Evolutionary conservation across 1,140 invertebrate genomes (phyloP).

Genomic region (Ceratina australensis): DNA sequence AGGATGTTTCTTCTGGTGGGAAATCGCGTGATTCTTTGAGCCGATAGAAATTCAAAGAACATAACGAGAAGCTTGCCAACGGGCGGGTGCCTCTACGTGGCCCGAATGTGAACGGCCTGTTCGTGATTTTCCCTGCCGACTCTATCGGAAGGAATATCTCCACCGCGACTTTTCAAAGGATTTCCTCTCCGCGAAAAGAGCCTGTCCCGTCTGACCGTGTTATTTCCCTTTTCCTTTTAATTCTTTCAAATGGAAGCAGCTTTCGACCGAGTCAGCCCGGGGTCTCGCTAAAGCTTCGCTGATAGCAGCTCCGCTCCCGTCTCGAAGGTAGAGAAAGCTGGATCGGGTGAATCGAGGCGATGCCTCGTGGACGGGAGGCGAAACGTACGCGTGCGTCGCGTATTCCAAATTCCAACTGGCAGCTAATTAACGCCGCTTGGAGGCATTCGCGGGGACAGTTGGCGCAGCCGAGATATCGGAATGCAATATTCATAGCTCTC

Average conservation of each 20-base stretch:
- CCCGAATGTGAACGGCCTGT: slow-evolving; percentile 11
- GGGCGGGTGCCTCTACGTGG: slow-evolving; percentile 41
- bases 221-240: neutral
- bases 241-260: neutral
- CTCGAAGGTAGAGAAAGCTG: neutral
- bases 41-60: slow-evolving; percentile 28
- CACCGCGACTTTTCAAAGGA: slow-evolving; percentile 19
- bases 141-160: slow-evolving; percentile 27
- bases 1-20: slow-evolving; percentile 34
- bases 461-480: slow-evolving; percentile 50
- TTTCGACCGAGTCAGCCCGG: neutral
- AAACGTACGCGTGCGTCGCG: slow-evolving; percentile 28
- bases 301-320: too few relatives aligned
- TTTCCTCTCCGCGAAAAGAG: slow-evolving; percentile 1
- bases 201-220: too few relatives aligned
- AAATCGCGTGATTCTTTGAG: slow-evolving; percentile 25
- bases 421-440: slow-evolving; percentile 55
- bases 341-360: too few relatives aligned
- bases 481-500: slow-evolving; percentile 57
- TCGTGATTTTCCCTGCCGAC: slow-evolving; percentile 27
- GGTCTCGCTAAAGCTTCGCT: neutral
- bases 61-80: slow-evolving; percentile 44
- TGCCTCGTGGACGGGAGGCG: neutral
- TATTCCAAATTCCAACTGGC: slow-evolving; percentile 50
- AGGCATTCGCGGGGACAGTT: slow-evolving; percentile 38